A percentile compares a stretch with the other conserved stretches of the same genome.
phyloP scores from a whole-genome alignment of 2,113 vertebrate species.

The Phycodurus eques region DNA sequence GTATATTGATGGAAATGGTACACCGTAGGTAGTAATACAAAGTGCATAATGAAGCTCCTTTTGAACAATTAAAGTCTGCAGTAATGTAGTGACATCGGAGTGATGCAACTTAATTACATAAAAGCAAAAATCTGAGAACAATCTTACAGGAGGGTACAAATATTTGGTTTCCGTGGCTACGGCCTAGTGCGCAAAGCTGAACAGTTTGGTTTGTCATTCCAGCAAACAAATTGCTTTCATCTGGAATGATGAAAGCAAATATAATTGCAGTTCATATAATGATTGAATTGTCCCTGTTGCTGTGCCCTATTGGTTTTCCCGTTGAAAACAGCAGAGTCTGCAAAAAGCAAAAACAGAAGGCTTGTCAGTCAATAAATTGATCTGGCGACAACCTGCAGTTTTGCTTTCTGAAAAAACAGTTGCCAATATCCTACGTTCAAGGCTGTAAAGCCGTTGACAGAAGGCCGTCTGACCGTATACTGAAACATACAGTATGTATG shows the following conservation, averaged over 20 bases:
- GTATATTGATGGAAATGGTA: not conserved
- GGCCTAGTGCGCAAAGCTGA: slow-evolving; percentile 28
- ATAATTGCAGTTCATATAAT: slow-evolving; percentile 26
- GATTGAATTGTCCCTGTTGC: slow-evolving; percentile 13
- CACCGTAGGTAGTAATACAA: not conserved
- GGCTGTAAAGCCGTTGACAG: not conserved
- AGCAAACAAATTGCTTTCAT: not conserved
- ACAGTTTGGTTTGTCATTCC: slow-evolving; percentile 16
- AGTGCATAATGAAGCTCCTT: slow-evolving; percentile 1
- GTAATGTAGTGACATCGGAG: slow-evolving; percentile 30
- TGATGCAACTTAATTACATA: slow-evolving; percentile 36
- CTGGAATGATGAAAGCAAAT: no score
- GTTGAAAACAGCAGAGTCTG: not conserved
- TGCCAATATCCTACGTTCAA: not conserved
- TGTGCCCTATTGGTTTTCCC: slow-evolving; percentile 5
- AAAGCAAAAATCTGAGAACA: slow-evolving; percentile 33
- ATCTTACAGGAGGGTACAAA: slow-evolving; percentile 29
- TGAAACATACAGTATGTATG: not conserved
- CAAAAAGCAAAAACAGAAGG: not conserved
- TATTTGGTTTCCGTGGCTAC: slow-evolving; percentile 58
- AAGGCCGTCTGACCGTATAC: not conserved
- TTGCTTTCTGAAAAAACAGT: not conserved
- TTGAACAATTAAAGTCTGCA: slow-evolving; percentile 16
- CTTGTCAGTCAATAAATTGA: not conserved
- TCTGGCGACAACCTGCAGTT: not conserved